Evolutionary conservation across 1,140 invertebrate genomes (phyloP).

Genomic region (Aplysia californica): DNA sequence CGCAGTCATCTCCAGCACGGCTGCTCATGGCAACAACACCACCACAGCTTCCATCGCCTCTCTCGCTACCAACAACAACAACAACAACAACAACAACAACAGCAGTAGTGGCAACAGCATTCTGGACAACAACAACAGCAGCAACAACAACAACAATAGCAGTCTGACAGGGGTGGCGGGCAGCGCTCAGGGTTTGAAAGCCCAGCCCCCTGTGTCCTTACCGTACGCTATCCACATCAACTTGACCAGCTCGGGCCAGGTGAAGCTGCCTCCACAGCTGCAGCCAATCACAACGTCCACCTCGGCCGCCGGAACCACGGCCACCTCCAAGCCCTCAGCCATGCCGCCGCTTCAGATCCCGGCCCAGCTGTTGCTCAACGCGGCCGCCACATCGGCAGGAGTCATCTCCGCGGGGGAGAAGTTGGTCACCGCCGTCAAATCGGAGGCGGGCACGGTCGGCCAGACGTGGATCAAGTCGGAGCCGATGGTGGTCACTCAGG

Average conservation of each 20-base stretch:
- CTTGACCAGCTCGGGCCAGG: slow-evolving; percentile 50
- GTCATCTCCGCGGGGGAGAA: too few species aligned
- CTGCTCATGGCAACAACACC: too few species aligned
- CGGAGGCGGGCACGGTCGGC: neutral
- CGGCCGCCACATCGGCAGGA: too few species aligned
- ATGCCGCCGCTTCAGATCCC: slow-evolving; percentile 39
- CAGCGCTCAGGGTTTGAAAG: neutral
- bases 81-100: too few species aligned
- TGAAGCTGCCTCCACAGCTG: slow-evolving; percentile 43
- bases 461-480: too few species aligned
- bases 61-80: too few species aligned
- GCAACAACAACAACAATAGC: slow-evolving; percentile 14
- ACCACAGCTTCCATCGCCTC: too few species aligned
- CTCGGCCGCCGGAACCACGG: slow-evolving; percentile 49
- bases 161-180: neutral
- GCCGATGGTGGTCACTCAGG: too few species aligned
- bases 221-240: slow-evolving; percentile 30
- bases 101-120: too few species aligned
- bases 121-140: neutral
- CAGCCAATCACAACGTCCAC: slow-evolving; percentile 38
- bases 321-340: slow-evolving; percentile 34
- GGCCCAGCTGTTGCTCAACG: slow-evolving; percentile 38
- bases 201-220: slow-evolving; percentile 12
- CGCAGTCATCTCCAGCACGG: too few species aligned
- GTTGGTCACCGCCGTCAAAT: too few species aligned